These are phyloP conservation scores for Clangula hyemalis DNA, from an alignment of 2,797 vertebrate species.

Conservation along the genomic window DNA sequence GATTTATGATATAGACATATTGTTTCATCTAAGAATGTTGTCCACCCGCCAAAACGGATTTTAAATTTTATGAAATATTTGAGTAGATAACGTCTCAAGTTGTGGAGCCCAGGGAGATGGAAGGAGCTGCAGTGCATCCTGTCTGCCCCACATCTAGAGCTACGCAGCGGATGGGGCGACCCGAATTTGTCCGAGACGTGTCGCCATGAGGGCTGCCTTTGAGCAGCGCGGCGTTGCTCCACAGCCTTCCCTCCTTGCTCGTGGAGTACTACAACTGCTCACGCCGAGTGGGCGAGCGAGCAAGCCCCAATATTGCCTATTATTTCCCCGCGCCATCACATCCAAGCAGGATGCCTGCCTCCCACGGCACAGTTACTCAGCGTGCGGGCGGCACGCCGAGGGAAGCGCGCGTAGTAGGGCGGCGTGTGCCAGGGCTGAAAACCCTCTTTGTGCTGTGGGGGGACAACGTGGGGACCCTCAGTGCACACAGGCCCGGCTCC, in stretches of 20 bases:
- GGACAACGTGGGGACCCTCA: neutral
- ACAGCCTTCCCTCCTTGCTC: neutral
- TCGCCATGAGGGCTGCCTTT: neutral
- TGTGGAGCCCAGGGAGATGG: neutral
- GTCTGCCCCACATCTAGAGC: neutral
- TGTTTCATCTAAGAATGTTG: neutral
- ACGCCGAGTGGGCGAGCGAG: neutral
- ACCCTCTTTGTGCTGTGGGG: neutral
- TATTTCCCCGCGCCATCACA: neutral
- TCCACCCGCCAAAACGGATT: neutral
- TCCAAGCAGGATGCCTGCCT: constrained; percentile 32
- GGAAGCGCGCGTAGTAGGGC: no score
- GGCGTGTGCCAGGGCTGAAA: neutral
- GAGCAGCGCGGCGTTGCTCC: fast-evolving
- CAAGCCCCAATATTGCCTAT: neutral
- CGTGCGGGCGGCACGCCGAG: neutral
- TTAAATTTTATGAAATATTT: neutral
- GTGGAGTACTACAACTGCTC: neutral
- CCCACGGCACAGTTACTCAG: constrained; percentile 45
- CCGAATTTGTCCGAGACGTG: neutral
- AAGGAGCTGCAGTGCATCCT: neutral
- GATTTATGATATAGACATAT: neutral
- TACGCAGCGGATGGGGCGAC: neutral
- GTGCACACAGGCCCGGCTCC: neutral
- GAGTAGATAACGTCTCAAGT: neutral